Evolutionary conservation across 1,140 invertebrate species (phyloP).

Genomic region (Trichomalopsis sarcophagae): DNA sequence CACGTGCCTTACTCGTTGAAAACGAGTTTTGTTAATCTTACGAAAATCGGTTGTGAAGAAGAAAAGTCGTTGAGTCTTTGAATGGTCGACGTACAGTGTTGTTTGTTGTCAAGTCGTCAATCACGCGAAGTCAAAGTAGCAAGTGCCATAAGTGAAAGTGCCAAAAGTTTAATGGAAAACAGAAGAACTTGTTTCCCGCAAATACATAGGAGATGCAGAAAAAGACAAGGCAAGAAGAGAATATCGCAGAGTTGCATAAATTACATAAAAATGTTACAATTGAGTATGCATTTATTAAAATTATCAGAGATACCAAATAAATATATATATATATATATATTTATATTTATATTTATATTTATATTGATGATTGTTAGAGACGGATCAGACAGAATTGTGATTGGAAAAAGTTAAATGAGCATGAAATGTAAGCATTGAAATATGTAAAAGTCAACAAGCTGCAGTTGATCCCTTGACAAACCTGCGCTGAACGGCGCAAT

Average conservation of each 20-base stretch:
- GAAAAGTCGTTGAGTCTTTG: neutral
- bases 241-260: too few relatives aligned
- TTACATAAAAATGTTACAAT: neutral
- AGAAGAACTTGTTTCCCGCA: neutral
- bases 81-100: slow-evolving; percentile 9
- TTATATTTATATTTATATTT: too few relatives aligned
- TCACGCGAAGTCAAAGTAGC: neutral
- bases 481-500: too few relatives aligned
- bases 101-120: neutral
- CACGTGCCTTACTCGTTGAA: neutral
- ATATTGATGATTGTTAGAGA: neutral
- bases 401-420: neutral
- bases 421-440: slow-evolving; percentile 16
- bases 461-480: too few relatives aligned
- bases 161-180: neutral
- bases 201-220: too few relatives aligned
- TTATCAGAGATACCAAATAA: neutral
- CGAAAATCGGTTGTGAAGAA: neutral
- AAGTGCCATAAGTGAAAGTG: slow-evolving; percentile 34
- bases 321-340: too few relatives aligned
- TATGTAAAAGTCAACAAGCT: neutral
- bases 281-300: neutral
- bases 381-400: too few relatives aligned
- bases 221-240: too few relatives aligned
- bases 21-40: neutral